Evolutionary conservation across 2,797 vertebrate genomes (phyloP).

Genomic region (Bucorvus abyssinicus): DNA sequence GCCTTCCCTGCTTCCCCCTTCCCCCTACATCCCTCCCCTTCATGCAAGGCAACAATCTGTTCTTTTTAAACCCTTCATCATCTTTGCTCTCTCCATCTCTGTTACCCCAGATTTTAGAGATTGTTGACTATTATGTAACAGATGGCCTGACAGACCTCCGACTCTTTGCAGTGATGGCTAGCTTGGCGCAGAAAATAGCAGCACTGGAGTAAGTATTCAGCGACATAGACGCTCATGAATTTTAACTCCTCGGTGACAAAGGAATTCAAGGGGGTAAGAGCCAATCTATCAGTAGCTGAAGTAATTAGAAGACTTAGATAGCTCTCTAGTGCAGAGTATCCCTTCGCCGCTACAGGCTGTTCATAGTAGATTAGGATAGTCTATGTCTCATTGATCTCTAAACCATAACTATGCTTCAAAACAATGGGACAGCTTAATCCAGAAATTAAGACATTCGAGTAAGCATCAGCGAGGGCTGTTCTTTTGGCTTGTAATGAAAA

Average conservation of each 20-base stretch:
- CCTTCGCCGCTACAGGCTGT: conserved; percentile 62
- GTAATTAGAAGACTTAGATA: conserved; percentile 81
- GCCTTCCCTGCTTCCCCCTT: neutral
- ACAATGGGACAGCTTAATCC: conserved; percentile 71
- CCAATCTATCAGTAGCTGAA: conserved; percentile 78
- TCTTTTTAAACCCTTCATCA: conserved; percentile 78
- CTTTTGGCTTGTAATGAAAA: conserved; percentile 56
- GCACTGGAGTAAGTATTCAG: conserved; percentile 88
- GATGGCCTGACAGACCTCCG: conserved; percentile 91
- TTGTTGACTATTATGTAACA: conserved; percentile 92
- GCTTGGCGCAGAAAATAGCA: conserved; percentile 91
- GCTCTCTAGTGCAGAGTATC: conserved; percentile 73
- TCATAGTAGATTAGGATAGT: conserved; percentile 76
- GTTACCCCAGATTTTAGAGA: conserved; percentile 87
- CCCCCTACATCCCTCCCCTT: neutral
- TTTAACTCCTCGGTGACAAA: conserved; percentile 82
- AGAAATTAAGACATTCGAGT: conserved; percentile 63
- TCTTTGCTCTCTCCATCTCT: conserved; percentile 72
- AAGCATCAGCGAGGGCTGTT: conserved; percentile 20
- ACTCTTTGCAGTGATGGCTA: conserved; percentile 90
- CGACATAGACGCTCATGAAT: conserved; percentile 81
- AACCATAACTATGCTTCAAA: conserved; percentile 69
- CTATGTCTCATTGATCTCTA: conserved; percentile 70
- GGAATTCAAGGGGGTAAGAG: conserved; percentile 78
- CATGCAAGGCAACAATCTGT: conserved; percentile 77